Evolutionary conservation across 2,113 vertebrate species (phyloP).

Genomic region (Meleagris gallopavo): DNA sequence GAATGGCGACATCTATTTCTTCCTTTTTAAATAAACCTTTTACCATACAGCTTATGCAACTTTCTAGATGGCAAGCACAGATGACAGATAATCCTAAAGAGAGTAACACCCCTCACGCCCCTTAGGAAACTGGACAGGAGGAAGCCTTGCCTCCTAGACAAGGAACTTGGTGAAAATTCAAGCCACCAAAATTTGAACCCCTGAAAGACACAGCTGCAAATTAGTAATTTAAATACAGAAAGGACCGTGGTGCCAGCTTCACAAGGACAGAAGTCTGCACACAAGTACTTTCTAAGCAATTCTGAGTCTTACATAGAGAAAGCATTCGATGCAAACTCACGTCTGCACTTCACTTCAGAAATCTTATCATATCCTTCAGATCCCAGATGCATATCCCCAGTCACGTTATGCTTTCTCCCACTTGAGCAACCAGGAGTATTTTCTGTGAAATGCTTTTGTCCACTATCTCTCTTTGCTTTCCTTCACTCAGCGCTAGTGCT

Average conservation of each 20-base stretch:
- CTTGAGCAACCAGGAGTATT: background rate
- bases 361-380: background rate
- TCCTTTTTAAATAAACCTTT: background rate
- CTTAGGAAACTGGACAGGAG: background rate
- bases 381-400: background rate
- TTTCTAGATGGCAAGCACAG: background rate
- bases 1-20: slow-evolving; percentile 40
- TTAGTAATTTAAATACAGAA: background rate
- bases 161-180: background rate
- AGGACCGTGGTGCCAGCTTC: background rate
- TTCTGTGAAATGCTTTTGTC: slow-evolving; percentile 45
- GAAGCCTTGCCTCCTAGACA: background rate
- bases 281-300: background rate
- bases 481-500: background rate
- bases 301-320: slow-evolving; percentile 15
- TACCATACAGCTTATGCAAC: slow-evolving; percentile 24
- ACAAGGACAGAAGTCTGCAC: background rate
- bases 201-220: background rate
- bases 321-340: background rate
- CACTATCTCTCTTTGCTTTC: background rate
- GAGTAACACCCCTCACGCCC: background rate
- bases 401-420: background rate
- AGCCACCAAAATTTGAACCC: background rate
- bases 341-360: slow-evolving; percentile 3
- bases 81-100: background rate